phyloP scores from a whole-genome alignment of 2,888 invertebrate genomes.

The Xestia xanthographa region DNA sequence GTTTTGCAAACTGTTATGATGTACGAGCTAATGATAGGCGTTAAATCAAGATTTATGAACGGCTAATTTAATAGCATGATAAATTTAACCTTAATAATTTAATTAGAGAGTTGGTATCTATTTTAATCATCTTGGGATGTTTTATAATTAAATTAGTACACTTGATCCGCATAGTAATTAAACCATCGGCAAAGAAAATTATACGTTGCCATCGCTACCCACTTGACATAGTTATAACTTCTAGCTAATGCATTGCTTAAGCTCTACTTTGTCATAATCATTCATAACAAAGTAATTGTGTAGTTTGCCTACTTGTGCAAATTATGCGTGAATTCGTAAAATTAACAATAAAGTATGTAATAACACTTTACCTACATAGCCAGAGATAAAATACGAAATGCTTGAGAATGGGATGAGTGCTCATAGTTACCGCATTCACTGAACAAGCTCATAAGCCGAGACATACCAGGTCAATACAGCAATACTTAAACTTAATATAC shows the following conservation, averaged over 20 bases:
- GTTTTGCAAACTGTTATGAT: constrained; percentile 15
- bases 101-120: not conserved
- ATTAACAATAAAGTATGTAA: constrained; percentile 64
- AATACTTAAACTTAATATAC: not conserved
- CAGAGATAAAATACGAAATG: constrained; percentile 53
- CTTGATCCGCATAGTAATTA: not conserved
- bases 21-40: constrained; percentile 40
- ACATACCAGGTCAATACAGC: not conserved
- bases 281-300: constrained; percentile 50
- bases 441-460: not conserved
- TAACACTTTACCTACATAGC: constrained; percentile 68
- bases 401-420: constrained; percentile 44
- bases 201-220: not conserved
- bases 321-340: constrained; percentile 64
- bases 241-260: constrained; percentile 21
- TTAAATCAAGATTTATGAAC: constrained; percentile 38
- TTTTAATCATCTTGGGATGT: not conserved
- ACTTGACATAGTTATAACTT: constrained; percentile 16
- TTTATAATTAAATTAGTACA: constrained; percentile 6
- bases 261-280: constrained; percentile 47
- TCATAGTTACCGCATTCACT: constrained; percentile 43
- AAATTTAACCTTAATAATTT: constrained; percentile 41
- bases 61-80: constrained; percentile 8
- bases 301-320: constrained; percentile 60
- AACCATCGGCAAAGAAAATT: not conserved